These are phyloP conservation scores for Netelia melanura DNA, from an alignment of 2,888 invertebrate species.

Conservation along the genomic window DNA sequence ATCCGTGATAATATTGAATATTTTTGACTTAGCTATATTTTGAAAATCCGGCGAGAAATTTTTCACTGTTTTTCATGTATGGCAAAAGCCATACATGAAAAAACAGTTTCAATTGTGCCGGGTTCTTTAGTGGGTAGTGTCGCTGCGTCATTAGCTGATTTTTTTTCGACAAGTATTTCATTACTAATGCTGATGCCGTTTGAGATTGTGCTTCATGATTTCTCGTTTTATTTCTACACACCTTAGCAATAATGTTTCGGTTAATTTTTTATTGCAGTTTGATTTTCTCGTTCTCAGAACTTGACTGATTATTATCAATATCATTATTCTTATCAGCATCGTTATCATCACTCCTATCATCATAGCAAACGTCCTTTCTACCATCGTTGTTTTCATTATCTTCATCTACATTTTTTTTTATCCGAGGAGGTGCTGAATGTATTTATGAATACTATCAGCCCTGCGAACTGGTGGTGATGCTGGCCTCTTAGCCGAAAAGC, in stretches of 20 bases:
- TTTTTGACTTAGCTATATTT: slow-evolving; percentile 54
- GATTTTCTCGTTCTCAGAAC: slow-evolving; percentile 29
- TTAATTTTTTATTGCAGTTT: slow-evolving; percentile 25
- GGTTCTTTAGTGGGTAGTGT: slow-evolving; percentile 8
- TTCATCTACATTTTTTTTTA: neutral
- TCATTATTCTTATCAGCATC: slow-evolving; percentile 9
- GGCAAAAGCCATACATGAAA: slow-evolving; percentile 34
- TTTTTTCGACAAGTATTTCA: slow-evolving; percentile 33
- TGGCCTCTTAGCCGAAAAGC: too few species aligned
- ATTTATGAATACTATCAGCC: too few species aligned
- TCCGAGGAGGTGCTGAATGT: too few species aligned
- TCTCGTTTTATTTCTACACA: slow-evolving; percentile 1
- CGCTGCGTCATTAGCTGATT: neutral
- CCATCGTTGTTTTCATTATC: slow-evolving; percentile 34
- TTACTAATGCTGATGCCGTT: slow-evolving; percentile 32
- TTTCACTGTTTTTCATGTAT: slow-evolving; percentile 21
- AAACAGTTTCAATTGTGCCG: slow-evolving; percentile 34
- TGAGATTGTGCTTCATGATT: slow-evolving; percentile 3
- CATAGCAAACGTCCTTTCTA: neutral
- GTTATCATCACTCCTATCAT: neutral
- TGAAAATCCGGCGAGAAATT: slow-evolving; percentile 51
- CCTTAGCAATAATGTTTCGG: neutral
- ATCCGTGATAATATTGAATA: slow-evolving; percentile 54
- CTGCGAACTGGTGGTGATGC: too few species aligned
- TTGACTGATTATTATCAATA: slow-evolving; percentile 10